Percentiles rank a stretch among this genome's conserved stretches.
Evolutionary conservation across 2,113 vertebrate species (phyloP).

Genomic region (Festucalex cinctus): DNA sequence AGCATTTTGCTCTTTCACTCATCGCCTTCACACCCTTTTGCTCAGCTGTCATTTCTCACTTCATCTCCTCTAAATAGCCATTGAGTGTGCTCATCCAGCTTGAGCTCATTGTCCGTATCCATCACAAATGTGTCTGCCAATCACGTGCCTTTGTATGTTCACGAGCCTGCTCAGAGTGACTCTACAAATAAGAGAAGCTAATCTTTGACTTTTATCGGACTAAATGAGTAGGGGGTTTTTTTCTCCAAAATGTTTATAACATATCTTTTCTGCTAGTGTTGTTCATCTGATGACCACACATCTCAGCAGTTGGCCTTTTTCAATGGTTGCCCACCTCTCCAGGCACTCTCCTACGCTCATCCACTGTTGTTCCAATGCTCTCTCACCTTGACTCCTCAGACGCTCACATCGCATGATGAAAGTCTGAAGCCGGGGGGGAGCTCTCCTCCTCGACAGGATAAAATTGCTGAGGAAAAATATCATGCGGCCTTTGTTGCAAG

Average conservation of each 20-base stretch:
- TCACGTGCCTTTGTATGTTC: slow-evolving; percentile 54
- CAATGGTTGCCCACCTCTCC: slow-evolving; percentile 43
- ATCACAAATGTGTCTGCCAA: slow-evolving; percentile 66
- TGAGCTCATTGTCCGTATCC: slow-evolving; percentile 54
- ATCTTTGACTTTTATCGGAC: slow-evolving; percentile 10
- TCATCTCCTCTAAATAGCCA: slow-evolving; percentile 64
- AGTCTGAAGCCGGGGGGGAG: slow-evolving; percentile 29
- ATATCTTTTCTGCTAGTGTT: slow-evolving; percentile 3
- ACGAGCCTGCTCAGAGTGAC: slow-evolving; percentile 21
- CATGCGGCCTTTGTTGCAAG: no score
- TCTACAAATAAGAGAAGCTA: neutral
- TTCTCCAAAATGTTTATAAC: neutral
- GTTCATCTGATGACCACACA: slow-evolving; percentile 45
- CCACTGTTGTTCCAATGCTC: slow-evolving; percentile 38
- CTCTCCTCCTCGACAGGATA: slow-evolving; percentile 38
- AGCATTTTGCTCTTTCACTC: slow-evolving; percentile 55
- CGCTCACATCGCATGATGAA: slow-evolving; percentile 30
- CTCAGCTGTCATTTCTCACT: slow-evolving; percentile 70
- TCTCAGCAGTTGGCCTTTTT: slow-evolving; percentile 54
- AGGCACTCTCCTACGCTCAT: slow-evolving; percentile 58
- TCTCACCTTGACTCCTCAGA: slow-evolving; percentile 45
- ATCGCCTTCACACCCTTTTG: slow-evolving; percentile 60
- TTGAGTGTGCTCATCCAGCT: slow-evolving; percentile 63
- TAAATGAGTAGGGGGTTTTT: neutral
- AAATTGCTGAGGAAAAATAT: neutral